phyloP scores from a whole-genome alignment of 2,888 invertebrate genomes.

The Plagodis pulveraria region DNA sequence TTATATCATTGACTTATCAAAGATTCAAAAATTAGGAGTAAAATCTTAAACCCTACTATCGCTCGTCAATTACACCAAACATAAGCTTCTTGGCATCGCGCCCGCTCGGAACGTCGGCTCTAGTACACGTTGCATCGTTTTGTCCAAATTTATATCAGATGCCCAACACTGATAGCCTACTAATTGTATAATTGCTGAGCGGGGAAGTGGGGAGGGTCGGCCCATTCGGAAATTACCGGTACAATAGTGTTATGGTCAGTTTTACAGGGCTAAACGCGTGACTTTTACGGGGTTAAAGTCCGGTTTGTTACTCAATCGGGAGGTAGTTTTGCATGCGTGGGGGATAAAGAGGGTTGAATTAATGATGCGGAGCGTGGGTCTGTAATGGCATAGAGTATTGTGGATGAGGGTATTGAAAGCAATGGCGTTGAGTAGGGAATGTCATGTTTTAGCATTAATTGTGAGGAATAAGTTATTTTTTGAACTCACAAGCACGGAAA shows the following conservation, averaged over 20 bases:
- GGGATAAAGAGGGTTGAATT: slow-evolving; percentile 15
- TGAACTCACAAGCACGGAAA: too few species aligned
- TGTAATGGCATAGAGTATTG: background rate
- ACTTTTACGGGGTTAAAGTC: slow-evolving; percentile 4
- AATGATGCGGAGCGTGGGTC: slow-evolving; percentile 1
- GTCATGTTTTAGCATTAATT: too few species aligned
- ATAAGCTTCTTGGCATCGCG: slow-evolving; percentile 36
- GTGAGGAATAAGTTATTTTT: too few species aligned
- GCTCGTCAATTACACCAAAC: slow-evolving; percentile 29
- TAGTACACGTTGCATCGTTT: slow-evolving; percentile 57
- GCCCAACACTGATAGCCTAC: slow-evolving; percentile 50
- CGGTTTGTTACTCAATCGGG: slow-evolving; percentile 13
- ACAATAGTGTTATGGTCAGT: slow-evolving; percentile 16
- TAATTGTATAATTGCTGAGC: slow-evolving; percentile 51
- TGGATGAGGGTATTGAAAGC: background rate
- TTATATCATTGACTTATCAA: too few species aligned
- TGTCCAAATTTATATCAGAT: slow-evolving; percentile 55
- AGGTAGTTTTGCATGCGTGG: background rate
- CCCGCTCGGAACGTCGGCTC: slow-evolving; percentile 47
- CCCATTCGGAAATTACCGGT: slow-evolving; percentile 3
- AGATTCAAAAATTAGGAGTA: background rate
- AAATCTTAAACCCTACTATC: slow-evolving; percentile 1
- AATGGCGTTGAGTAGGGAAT: too few species aligned
- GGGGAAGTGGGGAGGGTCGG: slow-evolving; percentile 5
- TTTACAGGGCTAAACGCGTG: slow-evolving; percentile 9